Evolutionary conservation across 2,888 invertebrate genomes (phyloP).

Genomic region (Agriopis marginaria): DNA sequence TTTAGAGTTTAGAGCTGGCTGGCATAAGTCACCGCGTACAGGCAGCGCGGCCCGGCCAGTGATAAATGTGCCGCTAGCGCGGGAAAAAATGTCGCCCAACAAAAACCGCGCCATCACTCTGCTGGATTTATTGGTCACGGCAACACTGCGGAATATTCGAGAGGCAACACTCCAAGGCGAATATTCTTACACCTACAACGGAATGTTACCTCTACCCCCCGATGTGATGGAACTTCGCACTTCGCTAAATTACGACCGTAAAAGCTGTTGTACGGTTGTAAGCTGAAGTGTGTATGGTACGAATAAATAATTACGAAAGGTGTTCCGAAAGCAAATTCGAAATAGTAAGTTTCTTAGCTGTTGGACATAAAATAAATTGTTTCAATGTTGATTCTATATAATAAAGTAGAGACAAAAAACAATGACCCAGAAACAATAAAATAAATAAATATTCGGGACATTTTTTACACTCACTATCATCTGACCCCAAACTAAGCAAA

Average conservation of each 20-base stretch:
- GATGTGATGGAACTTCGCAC: conserved; percentile 84
- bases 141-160: conserved; percentile 78
- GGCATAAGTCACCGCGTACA: conserved; percentile 74
- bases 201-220: conserved; percentile 78
- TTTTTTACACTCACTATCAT: too few species aligned
- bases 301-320: conserved; percentile 52
- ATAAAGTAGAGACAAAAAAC: neutral
- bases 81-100: conserved; percentile 84
- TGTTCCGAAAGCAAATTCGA: conserved; percentile 35
- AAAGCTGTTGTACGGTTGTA: conserved; percentile 56
- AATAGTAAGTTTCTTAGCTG: conserved; percentile 20
- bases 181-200: conserved; percentile 77
- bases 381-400: too few species aligned
- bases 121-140: conserved; percentile 79
- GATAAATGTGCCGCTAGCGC: conserved; percentile 83
- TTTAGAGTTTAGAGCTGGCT: conserved; percentile 49
- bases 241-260: conserved; percentile 81
- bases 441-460: too few species aligned
- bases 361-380: conserved; percentile 5
- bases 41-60: conserved; percentile 54
- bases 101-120: conserved; percentile 82
- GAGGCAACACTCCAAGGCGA: conserved; percentile 56
- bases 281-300: conserved; percentile 48
- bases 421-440: neutral
- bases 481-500: too few species aligned